Conservation (phyloP, 2,113 vertebrate genomes). For the Neogobius melanostomus region DNA sequence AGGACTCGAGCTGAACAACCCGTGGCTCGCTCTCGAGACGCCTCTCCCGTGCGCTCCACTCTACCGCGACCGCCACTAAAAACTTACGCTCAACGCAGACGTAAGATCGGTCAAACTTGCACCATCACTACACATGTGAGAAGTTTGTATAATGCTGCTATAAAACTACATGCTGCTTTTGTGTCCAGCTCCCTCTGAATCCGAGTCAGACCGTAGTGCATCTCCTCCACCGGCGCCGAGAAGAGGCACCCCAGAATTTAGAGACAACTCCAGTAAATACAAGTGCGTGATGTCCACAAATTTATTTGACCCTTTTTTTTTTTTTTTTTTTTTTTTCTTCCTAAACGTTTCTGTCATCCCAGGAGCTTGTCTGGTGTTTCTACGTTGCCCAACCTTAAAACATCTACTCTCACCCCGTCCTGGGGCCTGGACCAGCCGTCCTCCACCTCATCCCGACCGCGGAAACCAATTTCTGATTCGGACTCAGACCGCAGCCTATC, state of each 20-base stretch:
- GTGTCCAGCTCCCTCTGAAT: slow-evolving; percentile 69
- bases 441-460: slow-evolving; percentile 62
- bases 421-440: slow-evolving; percentile 40
- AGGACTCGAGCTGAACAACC: slow-evolving; percentile 68
- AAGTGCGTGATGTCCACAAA: slow-evolving; percentile 49
- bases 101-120: slow-evolving; percentile 45
- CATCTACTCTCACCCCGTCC: slow-evolving; percentile 62
- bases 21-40: slow-evolving; percentile 63
- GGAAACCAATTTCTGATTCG: slow-evolving; percentile 69
- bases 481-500: slow-evolving; percentile 75
- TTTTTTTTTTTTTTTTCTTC: no score
- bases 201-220: slow-evolving; percentile 71
- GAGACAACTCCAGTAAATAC: slow-evolving; percentile 62
- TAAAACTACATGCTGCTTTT: slow-evolving; percentile 10
- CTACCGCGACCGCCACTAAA: slow-evolving; percentile 52
- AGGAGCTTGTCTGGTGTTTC: slow-evolving; percentile 73
- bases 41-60: slow-evolving; percentile 70
- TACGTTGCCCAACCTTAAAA: slow-evolving; percentile 45
- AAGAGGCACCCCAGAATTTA: slow-evolving; percentile 46
- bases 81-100: slow-evolving; percentile 60
- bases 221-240: slow-evolving; percentile 68
- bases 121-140: background rate
- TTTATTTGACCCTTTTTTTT: no score
- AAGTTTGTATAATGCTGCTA: background rate
- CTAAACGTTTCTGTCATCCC: slow-evolving; percentile 14